phyloP scores from a whole-genome alignment of 2,888 invertebrate genomes.

The Nomada fabriciana region DNA sequence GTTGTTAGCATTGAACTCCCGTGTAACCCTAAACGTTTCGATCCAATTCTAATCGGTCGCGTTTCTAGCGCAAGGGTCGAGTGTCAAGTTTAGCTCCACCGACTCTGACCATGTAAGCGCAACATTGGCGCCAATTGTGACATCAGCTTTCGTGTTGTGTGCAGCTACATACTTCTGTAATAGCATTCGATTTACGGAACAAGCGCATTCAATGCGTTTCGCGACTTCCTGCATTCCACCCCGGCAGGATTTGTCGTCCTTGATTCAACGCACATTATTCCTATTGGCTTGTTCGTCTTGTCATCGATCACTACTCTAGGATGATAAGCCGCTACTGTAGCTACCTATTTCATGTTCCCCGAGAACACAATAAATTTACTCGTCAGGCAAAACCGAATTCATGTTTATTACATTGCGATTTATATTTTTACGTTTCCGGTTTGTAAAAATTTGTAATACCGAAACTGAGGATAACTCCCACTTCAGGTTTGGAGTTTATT shows the following conservation, averaged over 20 bases:
- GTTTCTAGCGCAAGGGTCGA: conserved; percentile 62
- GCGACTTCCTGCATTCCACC: conserved; percentile 15
- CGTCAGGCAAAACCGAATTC: background rate
- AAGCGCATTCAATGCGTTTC: background rate
- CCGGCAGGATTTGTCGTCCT: background rate
- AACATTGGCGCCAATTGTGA: conserved; percentile 49
- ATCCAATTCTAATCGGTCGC: conserved; percentile 68
- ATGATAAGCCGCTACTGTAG: background rate
- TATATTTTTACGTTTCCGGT: too few species aligned
- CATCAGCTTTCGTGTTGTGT: conserved; percentile 17
- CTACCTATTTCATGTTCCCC: too few species aligned
- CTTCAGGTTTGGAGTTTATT: background rate
- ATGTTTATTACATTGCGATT: too few species aligned
- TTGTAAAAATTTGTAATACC: too few species aligned
- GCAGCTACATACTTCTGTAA: conserved; percentile 14
- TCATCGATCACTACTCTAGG: conserved; percentile 3
- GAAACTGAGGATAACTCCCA: too few species aligned
- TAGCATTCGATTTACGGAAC: conserved; percentile 25
- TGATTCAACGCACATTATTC: background rate
- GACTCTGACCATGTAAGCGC: conserved; percentile 35
- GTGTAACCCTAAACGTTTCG: conserved; percentile 55
- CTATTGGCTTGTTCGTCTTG: background rate
- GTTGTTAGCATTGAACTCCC: conserved; percentile 61
- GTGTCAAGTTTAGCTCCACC: conserved; percentile 63
- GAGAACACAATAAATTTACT: background rate